Percentiles rank a stretch among this genome's conserved stretches.
Evolutionary conservation across 2,113 vertebrate genomes (phyloP).

Genomic region (Caranx ignobilis): DNA sequence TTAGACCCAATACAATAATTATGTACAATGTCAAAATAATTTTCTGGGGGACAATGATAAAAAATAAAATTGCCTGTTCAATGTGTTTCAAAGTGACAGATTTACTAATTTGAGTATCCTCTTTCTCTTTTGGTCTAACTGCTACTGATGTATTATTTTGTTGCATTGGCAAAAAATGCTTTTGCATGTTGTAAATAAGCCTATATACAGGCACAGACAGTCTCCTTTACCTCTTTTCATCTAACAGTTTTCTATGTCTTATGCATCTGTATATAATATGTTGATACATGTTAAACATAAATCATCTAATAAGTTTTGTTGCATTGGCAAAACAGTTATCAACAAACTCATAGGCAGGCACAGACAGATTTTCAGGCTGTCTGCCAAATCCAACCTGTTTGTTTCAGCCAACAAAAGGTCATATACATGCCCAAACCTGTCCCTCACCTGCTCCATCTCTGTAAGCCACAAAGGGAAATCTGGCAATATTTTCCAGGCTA

Average conservation of each 20-base stretch:
- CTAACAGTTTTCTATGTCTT: neutral
- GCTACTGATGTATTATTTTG: too few relatives aligned
- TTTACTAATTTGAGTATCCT: neutral
- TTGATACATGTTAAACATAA: neutral
- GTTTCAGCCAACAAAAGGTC: neutral
- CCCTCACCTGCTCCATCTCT: constrained; percentile 90
- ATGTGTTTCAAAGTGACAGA: neutral
- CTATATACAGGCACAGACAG: too few relatives aligned
- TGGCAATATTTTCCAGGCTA: constrained; percentile 92
- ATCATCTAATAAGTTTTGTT: too few relatives aligned
- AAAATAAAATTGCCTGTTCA: neutral
- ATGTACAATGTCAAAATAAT: neutral
- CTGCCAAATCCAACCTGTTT: neutral
- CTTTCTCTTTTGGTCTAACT: neutral
- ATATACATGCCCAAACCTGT: neutral
- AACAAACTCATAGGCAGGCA: neutral
- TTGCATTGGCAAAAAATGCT: too few relatives aligned
- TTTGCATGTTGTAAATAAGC: too few relatives aligned
- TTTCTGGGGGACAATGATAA: neutral
- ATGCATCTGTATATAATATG: neutral
- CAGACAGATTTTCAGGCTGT: neutral
- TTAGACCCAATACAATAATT: neutral
- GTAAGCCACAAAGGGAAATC: constrained; percentile 95
- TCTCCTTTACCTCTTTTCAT: too few relatives aligned
- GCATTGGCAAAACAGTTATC: too few relatives aligned